phyloP scores from a whole-genome alignment of 2,797 vertebrate species.

The Uromys caudimaculatus region DNA sequence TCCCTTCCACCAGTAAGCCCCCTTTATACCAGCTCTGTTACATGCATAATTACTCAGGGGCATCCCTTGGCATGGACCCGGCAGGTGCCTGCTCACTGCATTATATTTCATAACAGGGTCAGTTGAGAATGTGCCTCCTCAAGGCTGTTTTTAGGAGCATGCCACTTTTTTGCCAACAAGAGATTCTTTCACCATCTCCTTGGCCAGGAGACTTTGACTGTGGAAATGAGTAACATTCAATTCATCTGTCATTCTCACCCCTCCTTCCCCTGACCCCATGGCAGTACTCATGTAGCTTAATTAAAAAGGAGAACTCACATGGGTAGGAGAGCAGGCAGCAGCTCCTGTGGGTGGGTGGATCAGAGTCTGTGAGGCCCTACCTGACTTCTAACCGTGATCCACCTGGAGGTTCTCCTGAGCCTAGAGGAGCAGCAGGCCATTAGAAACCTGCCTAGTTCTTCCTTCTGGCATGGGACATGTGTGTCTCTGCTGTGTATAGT shows the following conservation, averaged over 20 bases:
- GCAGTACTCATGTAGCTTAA: background rate
- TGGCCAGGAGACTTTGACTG: constrained; percentile 10
- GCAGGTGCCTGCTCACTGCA: background rate
- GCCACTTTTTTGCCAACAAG: background rate
- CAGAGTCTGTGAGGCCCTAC: background rate
- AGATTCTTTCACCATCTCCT: background rate
- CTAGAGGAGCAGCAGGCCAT: background rate
- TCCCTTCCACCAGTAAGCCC: background rate
- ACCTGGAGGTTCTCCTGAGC: background rate
- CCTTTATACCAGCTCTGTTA: background rate
- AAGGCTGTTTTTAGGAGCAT: background rate
- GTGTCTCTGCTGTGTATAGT: background rate
- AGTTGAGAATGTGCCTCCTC: background rate
- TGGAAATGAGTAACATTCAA: background rate
- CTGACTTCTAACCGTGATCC: background rate
- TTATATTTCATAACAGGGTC: background rate
- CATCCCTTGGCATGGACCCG: background rate
- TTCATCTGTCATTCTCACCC: background rate
- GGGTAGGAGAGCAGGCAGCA: background rate
- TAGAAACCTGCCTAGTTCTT: constrained; percentile 29
- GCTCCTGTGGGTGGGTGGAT: background rate
- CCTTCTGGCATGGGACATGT: background rate
- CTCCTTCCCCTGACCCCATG: accelerated
- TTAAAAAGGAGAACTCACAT: background rate
- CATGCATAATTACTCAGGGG: background rate